Base-by-base conservation (phyloP, 1,140 invertebrate genomes). In the Amyelois transitella region DNA sequence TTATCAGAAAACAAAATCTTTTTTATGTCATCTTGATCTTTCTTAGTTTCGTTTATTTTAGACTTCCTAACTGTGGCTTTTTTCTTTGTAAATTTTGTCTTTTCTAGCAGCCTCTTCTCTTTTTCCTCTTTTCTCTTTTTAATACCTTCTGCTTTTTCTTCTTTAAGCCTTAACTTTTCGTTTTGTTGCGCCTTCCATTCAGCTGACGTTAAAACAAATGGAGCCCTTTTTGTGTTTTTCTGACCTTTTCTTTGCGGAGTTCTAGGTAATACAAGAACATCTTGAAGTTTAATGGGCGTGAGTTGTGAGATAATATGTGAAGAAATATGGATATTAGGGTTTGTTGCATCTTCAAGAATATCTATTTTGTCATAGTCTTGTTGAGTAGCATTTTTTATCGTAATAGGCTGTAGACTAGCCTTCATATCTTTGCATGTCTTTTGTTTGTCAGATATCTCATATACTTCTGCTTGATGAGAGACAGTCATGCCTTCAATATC, bases 151-250 rank as follows among this genome's bases (percentile, higher is more conserved):
- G 18, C 60, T 55, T 62, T 62, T 24, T 56, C 54, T 54, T 56
- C n/a, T 57, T 62, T 62, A 1, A 53, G 20, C 20, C 43, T 32
- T 7, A 48, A 49, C 47, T 62, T 62, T 62, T 62, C 55, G 48
- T 17, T 58, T 51, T 62, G 52, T 55, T 55, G 45, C 19, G 32
- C 38, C 55, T 58, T 53, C 60, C 55, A 58, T 12, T 58, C 19
- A 17, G 25, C 60, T 7, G 60, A 62, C 1, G 60, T 62, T 32
- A 62, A 12, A 51, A 62, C 60, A 58, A 62, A 62, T 10, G 55
- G 52, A n/a, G 24, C 48, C 43, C 47, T 62, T 14, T 7, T 6
- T 38, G 49, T 17, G 20, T 62, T 62, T 58, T 53, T 58, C 25
- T 25, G 18, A 54, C 60, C 60, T 54, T 58, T 62, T 51, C 25